Percentiles rank a stretch among this genome's conserved stretches.
Evolutionary conservation across 1,140 invertebrate genomes (phyloP).

Genomic region (Argopecten irradians): DNA sequence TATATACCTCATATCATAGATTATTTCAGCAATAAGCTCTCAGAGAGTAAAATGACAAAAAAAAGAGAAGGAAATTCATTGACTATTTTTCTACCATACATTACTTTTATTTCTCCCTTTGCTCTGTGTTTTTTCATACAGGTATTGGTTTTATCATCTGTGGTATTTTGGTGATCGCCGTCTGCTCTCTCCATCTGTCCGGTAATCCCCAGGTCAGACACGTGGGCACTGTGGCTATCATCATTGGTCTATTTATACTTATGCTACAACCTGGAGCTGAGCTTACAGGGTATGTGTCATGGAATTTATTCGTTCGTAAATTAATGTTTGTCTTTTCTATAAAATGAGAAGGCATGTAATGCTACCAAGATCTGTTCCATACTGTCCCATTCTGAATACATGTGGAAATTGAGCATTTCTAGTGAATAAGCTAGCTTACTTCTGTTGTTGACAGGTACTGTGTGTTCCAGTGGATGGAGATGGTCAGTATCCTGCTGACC

Average conservation of each 20-base stretch:
- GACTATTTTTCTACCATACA: no score
- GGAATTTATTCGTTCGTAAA: no score
- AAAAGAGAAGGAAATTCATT: no score
- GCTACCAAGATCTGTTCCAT: no score
- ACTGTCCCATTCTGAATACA: no score
- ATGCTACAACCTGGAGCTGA: slow-evolving; percentile 54
- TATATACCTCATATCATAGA: no score
- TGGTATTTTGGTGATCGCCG: slow-evolving; percentile 55
- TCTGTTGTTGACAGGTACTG: slow-evolving; percentile 50
- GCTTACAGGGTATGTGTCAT: slow-evolving; percentile 51
- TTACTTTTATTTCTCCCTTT: background rate
- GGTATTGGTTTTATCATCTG: slow-evolving; percentile 57
- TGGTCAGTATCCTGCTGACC: slow-evolving; percentile 54
- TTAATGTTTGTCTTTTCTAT: no score
- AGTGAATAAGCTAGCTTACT: no score
- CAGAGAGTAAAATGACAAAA: no score
- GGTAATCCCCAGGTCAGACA: slow-evolving; percentile 38
- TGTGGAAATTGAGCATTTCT: no score
- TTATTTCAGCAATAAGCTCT: no score
- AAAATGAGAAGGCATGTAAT: no score
- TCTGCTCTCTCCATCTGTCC: slow-evolving; percentile 45
- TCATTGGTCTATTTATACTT: slow-evolving; percentile 52
- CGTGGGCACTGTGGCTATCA: slow-evolving; percentile 43
- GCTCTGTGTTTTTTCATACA: slow-evolving; percentile 34
- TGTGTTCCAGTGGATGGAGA: slow-evolving; percentile 60